Evolutionary conservation across 2,113 vertebrate genomes (phyloP), one percentile per base, ranked within the genome.

Genomic region (Stegastes partitus): DNA sequence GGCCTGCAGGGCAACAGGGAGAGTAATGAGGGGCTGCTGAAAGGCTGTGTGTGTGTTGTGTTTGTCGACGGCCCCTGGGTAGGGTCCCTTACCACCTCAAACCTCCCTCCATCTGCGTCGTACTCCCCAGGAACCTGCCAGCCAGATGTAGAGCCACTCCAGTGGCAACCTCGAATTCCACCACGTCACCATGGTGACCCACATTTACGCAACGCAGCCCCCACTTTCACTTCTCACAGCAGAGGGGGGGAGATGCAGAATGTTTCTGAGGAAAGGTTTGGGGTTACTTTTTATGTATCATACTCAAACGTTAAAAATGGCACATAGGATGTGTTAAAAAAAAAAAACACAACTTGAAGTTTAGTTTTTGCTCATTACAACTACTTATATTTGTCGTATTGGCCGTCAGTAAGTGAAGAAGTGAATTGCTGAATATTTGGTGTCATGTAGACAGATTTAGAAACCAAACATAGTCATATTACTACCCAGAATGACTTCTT

Each of bases 71-170:
- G 62, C 21, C 76, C 65, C 61, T 45, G 80, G 79, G 51, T 54
- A 68, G 61, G 65, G 59, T 84, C 80, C 83, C 74, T 67, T 56
- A 47, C 62, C 56, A 64, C 70, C 72, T 73, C 76, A 45, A 73
- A 21, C 66, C 31, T 67, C 59, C 68, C 74, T 67, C 73, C 83
- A 83, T 83, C 68, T 81, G 79, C 62, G 42, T 70, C 15, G 4
- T 67, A 37, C 54, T 78, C 83, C 71, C 51, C 63, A 68, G 82
- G 74, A 86, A 82, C 82, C 86, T 88, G 88, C 72, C 65, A 55
- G 65, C 88, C 90, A 93, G 91, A 94, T 90, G 91, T 92, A 84
- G 81, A 91, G 57, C 68, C 82, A 76, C 78, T 87, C 22, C 59
- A 44, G 68, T 74, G 82, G 84, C 86, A 88, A 65, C 76, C 83